Percentiles rank a stretch among this genome's conserved stretches.
Conservation (phyloP, 2,888 invertebrate genomes). For the Crepidodera aurea region DNA sequence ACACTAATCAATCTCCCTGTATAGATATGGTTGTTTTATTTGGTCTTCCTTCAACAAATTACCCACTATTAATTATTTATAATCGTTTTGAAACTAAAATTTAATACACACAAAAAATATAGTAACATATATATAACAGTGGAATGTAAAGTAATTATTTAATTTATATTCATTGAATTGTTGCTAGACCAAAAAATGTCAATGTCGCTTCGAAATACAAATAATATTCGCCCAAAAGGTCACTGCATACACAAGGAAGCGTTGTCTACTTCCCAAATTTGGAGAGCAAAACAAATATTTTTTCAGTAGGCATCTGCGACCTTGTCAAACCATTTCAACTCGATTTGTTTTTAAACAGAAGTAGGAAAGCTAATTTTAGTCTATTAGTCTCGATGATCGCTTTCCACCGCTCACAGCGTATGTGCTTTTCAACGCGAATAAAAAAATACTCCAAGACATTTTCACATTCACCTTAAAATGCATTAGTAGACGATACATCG, state of each 20-base stretch:
- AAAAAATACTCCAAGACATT: background rate
- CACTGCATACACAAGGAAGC: background rate
- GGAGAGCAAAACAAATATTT: slow-evolving; percentile 10
- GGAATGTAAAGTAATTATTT: too few relatives aligned
- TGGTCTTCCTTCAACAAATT: too few relatives aligned
- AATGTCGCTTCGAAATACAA: background rate
- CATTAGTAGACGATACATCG: background rate
- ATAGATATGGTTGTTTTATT: too few relatives aligned
- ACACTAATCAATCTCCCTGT: too few relatives aligned
- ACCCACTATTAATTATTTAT: too few relatives aligned
- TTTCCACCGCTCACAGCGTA: background rate
- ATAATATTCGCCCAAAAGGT: background rate
- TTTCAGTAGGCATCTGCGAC: slow-evolving; percentile 10
- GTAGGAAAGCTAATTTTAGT: slow-evolving; percentile 16
- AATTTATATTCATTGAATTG: too few relatives aligned
- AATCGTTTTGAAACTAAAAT: too few relatives aligned
- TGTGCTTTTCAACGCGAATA: background rate
- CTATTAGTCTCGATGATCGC: background rate
- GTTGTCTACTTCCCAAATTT: slow-evolving; percentile 15
- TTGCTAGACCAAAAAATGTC: background rate
- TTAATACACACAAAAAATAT: too few relatives aligned
- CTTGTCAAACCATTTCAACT: slow-evolving; percentile 12
- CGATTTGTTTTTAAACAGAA: slow-evolving; percentile 8
- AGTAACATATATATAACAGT: too few relatives aligned
- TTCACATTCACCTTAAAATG: background rate